Conservation (phyloP, 2,113 vertebrate species). For the Lonchura striata region DNA sequence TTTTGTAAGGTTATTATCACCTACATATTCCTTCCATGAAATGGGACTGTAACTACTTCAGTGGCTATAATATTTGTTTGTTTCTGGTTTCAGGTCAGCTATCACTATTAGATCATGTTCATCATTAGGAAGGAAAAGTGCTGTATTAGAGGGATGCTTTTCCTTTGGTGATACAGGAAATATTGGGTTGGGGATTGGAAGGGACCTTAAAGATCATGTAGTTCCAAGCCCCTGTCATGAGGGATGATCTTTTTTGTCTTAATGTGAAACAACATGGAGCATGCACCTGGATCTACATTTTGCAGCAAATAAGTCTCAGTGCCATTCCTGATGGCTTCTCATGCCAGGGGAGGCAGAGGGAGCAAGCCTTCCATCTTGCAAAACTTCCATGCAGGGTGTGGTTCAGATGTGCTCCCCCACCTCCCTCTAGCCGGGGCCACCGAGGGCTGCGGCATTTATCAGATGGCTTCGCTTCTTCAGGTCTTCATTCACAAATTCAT, state of each 20-base stretch:
- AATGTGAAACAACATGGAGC: neutral
- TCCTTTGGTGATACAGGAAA: neutral
- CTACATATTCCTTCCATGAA: constrained; percentile 45
- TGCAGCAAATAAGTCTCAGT: neutral
- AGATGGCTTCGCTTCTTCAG: neutral
- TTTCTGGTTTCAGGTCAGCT: constrained; percentile 54
- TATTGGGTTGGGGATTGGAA: neutral
- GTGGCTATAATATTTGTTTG: constrained; percentile 36
- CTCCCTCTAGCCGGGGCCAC: neutral
- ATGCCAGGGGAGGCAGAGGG: neutral
- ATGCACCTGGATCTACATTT: neutral
- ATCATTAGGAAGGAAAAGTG: neutral
- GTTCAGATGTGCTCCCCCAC: neutral
- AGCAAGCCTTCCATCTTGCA: neutral
- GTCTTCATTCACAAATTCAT: constrained; percentile 33
- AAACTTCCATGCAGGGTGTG: neutral
- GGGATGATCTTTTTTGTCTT: neutral
- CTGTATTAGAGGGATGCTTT: neutral
- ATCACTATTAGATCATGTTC: neutral
- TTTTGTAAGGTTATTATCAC: constrained; percentile 41
- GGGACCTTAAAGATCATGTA: neutral
- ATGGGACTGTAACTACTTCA: constrained; percentile 32
- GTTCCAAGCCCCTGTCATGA: neutral
- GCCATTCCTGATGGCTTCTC: neutral
- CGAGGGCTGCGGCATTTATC: neutral